These are phyloP conservation scores for Odontophorus gujanensis DNA, from an alignment of 2,113 vertebrate species.

Conservation along the genomic window DNA sequence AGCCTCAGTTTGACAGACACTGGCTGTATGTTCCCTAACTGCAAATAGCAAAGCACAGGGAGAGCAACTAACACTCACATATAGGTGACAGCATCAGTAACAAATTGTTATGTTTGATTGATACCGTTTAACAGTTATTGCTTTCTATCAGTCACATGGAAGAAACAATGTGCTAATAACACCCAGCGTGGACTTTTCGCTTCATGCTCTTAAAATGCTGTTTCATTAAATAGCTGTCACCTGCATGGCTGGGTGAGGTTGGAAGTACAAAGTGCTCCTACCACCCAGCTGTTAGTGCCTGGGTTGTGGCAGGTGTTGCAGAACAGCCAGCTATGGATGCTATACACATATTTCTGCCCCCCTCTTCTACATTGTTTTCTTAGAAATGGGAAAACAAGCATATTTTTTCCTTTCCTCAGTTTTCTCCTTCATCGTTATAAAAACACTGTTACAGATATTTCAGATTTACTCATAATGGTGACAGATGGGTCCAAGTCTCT, in stretches of 20 bases:
- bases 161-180: neutral
- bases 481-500: neutral
- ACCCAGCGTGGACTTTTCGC: neutral
- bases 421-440: neutral
- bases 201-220: neutral
- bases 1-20: neutral
- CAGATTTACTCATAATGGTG: neutral
- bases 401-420: neutral
- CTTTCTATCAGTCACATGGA: neutral
- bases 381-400: neutral
- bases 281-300: neutral
- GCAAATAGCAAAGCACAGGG: neutral
- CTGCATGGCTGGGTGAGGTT: neutral
- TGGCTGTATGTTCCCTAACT: neutral
- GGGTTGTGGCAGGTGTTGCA: neutral
- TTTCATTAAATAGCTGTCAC: constrained; percentile 33
- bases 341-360: neutral
- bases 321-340: neutral
- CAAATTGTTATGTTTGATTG: constrained; percentile 23
- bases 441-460: neutral
- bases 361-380: accelerated
- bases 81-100: constrained; percentile 6
- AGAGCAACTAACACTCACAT: neutral
- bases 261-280: neutral
- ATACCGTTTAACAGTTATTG: constrained; percentile 31